Evolutionary conservation across 2,888 invertebrate genomes (phyloP).

Genomic region (Ophioninae sp.): DNA sequence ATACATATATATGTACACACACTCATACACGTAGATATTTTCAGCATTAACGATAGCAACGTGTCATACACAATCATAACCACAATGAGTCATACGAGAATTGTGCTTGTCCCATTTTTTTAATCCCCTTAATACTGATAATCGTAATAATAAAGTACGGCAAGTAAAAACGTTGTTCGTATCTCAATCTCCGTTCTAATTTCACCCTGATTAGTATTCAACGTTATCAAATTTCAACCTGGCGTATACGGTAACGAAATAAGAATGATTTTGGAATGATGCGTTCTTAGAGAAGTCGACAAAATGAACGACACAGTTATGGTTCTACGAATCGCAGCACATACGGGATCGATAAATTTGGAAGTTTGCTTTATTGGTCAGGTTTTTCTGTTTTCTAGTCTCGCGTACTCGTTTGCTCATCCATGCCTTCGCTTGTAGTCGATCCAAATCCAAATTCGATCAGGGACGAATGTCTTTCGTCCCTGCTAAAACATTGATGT

Average conservation of each 20-base stretch:
- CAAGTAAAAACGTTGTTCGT: conserved; percentile 2
- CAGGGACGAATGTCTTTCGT: not conserved
- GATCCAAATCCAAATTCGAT: not conserved
- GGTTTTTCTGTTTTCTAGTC: not conserved
- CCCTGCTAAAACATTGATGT: too few species aligned
- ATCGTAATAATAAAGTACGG: conserved; percentile 41
- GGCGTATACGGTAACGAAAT: not conserved
- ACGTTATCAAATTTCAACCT: not conserved
- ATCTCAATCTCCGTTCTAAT: not conserved
- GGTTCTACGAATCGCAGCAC: conserved; percentile 20
- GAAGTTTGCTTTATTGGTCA: conserved; percentile 34
- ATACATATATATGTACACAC: conserved; percentile 11
- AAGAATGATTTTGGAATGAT: not conserved
- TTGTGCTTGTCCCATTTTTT: conserved; percentile 19
- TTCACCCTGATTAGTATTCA: not conserved
- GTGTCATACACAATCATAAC: conserved; percentile 57
- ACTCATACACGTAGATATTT: conserved; percentile 59
- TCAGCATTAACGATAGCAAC: conserved; percentile 55
- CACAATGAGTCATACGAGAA: conserved; percentile 55
- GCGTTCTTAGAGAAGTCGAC: not conserved
- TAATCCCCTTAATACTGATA: conserved; percentile 58
- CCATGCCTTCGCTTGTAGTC: not conserved
- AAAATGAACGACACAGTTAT: conserved; percentile 2
- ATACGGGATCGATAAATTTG: conserved; percentile 35
- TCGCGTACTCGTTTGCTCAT: not conserved